A percentile compares a stretch with the other conserved stretches of the same genome.
Evolutionary conservation across 1,140 invertebrate species (phyloP).

Genomic region (Heliconius himera): DNA sequence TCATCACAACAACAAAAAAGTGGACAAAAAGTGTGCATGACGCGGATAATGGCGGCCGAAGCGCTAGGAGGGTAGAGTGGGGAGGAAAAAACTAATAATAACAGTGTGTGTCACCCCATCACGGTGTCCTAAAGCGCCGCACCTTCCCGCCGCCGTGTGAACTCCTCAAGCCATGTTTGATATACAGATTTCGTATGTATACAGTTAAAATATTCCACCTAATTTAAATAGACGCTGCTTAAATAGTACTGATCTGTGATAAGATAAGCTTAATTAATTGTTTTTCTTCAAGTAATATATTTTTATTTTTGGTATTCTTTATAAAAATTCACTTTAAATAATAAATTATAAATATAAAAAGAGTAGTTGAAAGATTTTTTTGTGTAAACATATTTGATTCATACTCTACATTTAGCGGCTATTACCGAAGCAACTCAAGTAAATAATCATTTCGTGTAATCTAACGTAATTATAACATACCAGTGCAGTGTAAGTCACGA

Average conservation of each 20-base stretch:
- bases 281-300: conserved; percentile 23
- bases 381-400: conserved; percentile 45
- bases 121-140: conserved; percentile 60
- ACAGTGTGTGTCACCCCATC: conserved; percentile 77
- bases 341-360: conserved; percentile 4
- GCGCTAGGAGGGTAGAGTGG: conserved; percentile 59
- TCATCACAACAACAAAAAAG: conserved; percentile 52
- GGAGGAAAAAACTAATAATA: conserved; percentile 80
- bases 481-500: conserved; percentile 73
- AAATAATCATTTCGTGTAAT: conserved; percentile 63
- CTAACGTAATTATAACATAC: conserved; percentile 77
- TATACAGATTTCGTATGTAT: conserved; percentile 42
- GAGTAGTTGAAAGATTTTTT: conserved; percentile 20
- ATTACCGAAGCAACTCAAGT: conserved; percentile 54
- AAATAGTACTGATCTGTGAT: conserved; percentile 32
- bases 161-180: conserved; percentile 66
- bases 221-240: conserved; percentile 31
- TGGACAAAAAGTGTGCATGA: conserved; percentile 67
- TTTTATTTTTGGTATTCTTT: conserved; percentile 17
- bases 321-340: conserved; percentile 9
- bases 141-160: conserved; percentile 65
- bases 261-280: conserved; percentile 39
- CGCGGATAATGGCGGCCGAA: conserved; percentile 67
- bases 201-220: conserved; percentile 33
- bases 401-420: conserved; percentile 42